Evolutionary conservation across 2,113 vertebrate genomes (phyloP).

Genomic region (Istiophorus platypterus): DNA sequence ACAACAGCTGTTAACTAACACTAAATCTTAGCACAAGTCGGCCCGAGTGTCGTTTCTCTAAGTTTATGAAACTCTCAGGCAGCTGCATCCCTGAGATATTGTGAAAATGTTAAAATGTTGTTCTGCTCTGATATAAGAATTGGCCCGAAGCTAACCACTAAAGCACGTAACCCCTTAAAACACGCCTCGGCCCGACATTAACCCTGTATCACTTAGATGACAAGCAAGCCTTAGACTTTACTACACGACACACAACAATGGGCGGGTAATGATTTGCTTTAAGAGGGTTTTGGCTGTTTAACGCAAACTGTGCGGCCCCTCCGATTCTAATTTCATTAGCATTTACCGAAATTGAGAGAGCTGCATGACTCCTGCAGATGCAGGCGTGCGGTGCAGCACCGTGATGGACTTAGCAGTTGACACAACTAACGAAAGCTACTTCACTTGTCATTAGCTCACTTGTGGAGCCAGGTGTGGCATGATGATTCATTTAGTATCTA

Average conservation of each 20-base stretch:
- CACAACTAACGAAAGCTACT: slow-evolving; percentile 36
- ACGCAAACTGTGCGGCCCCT: slow-evolving; percentile 57
- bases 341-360: slow-evolving; percentile 39
- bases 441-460: slow-evolving; percentile 24
- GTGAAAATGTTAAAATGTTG: background rate
- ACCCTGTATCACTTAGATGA: background rate
- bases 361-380: slow-evolving; percentile 48
- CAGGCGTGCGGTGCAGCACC: slow-evolving; percentile 30
- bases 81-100: background rate
- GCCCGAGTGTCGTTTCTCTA: too few species aligned
- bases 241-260: background rate
- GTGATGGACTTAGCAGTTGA: slow-evolving; percentile 51
- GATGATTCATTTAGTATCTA: slow-evolving; percentile 48
- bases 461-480: slow-evolving; percentile 42
- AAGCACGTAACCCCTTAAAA: background rate
- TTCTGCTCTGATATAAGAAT: background rate
- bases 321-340: slow-evolving; percentile 60
- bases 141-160: background rate
- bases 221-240: slow-evolving; percentile 3
- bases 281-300: slow-evolving; percentile 13
- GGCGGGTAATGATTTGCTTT: slow-evolving; percentile 16
- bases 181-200: background rate
- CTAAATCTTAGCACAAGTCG: too few species aligned
- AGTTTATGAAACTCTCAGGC: too few species aligned
- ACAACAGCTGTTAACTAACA: too few species aligned